These are phyloP conservation scores for Philopedon plagiatum DNA, from an alignment of 2,888 invertebrate genomes.

Conservation along the genomic window DNA sequence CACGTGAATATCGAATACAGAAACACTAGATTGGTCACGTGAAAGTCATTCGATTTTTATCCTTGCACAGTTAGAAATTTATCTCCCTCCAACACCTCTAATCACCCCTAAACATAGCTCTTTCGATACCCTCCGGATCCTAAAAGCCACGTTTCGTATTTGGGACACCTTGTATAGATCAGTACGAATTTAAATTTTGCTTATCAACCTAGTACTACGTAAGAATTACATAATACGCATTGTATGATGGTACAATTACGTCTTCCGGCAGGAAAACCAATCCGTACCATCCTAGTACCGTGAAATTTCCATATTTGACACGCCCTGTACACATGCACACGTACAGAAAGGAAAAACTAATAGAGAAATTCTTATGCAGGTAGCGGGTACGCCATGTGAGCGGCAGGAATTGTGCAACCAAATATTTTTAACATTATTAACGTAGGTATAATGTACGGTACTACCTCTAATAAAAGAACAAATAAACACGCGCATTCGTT, in stretches of 20 bases:
- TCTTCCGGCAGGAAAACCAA: neutral
- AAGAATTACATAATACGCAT: neutral
- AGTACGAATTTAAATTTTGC: neutral
- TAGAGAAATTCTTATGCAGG: slow-evolving; percentile 40
- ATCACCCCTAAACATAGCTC: too few species aligned
- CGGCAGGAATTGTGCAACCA: slow-evolving; percentile 26
- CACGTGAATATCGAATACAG: too few species aligned
- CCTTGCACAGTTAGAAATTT: too few species aligned
- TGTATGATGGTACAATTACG: neutral
- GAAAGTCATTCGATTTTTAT: too few species aligned
- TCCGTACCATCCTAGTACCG: neutral
- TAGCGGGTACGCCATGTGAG: slow-evolving; percentile 27
- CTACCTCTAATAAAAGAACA: slow-evolving; percentile 20
- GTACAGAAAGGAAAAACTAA: slow-evolving; percentile 24
- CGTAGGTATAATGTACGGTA: slow-evolving; percentile 23
- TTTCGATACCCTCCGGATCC: too few species aligned
- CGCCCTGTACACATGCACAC: slow-evolving; percentile 15
- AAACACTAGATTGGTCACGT: too few species aligned
- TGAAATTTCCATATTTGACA: neutral
- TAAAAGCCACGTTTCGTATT: too few species aligned
- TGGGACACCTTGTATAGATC: too few species aligned
- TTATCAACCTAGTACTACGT: too few species aligned
- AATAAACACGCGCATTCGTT: slow-evolving; percentile 18
- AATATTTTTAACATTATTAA: slow-evolving; percentile 24
- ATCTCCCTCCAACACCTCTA: too few species aligned